phyloP scores from a whole-genome alignment of 1,140 invertebrate genomes.

The Drosophila elegans region DNA sequence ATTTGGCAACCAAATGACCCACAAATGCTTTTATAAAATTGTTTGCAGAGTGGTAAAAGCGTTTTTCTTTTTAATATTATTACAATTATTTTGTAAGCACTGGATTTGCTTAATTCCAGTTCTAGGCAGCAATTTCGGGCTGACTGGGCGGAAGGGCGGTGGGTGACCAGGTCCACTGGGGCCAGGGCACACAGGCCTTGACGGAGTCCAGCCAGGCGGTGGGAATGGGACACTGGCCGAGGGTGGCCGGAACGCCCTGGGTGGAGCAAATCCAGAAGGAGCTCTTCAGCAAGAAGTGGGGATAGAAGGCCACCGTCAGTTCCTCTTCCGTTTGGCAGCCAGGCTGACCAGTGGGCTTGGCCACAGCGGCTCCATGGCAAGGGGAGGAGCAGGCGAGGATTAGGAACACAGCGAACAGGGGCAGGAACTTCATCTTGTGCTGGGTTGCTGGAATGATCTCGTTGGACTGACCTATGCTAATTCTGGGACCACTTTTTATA shows the following conservation, averaged over 20 bases:
- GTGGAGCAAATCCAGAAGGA: slow-evolving; percentile 57
- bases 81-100: slow-evolving; percentile 5
- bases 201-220: slow-evolving; percentile 36
- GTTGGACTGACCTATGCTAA: slow-evolving; percentile 66
- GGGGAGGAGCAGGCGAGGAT: slow-evolving; percentile 25
- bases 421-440: slow-evolving; percentile 49
- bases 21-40: no score
- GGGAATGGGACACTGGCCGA: slow-evolving; percentile 22
- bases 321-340: slow-evolving; percentile 69
- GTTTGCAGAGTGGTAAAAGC: no score
- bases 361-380: slow-evolving; percentile 16
- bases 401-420: slow-evolving; percentile 33
- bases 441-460: slow-evolving; percentile 3
- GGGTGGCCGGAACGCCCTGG: slow-evolving; percentile 38
- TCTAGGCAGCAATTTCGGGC: slow-evolving; percentile 22
- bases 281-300: slow-evolving; percentile 59
- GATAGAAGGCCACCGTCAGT: slow-evolving; percentile 34
- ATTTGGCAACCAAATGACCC: no score
- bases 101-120: not conserved
- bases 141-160: slow-evolving; percentile 60
- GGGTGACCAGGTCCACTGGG: slow-evolving; percentile 62
- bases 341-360: slow-evolving; percentile 64
- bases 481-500: slow-evolving; percentile 51
- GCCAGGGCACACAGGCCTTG: slow-evolving; percentile 55
- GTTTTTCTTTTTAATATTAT: not conserved